Evolutionary conservation across 2,888 invertebrate species (phyloP), one percentile per base, ranked within the genome.

Genomic region (Anagyrus pseudococci): DNA sequence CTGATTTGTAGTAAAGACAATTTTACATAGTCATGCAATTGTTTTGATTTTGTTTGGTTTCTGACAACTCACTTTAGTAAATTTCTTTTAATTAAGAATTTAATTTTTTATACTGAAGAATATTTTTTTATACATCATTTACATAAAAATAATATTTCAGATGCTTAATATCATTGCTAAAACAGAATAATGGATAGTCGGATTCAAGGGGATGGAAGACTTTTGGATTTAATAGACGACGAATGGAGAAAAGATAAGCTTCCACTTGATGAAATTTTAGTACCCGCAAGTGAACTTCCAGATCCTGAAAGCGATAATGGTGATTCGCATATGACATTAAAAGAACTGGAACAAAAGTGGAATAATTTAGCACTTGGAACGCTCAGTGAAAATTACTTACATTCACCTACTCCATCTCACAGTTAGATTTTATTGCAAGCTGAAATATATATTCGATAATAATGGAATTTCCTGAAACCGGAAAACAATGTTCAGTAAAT

Each of bases 291-390:
- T 75, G 96, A 96, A 82, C 83, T 97, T 53, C 94, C 96, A 1
- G 96, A 97, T 83, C 93, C 93, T 0, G 94, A 94, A 79, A 93
- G 94, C 1, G 96, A 97, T 80, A 92, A 92, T 71, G 94, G 93
- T 22, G 96, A 96, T 82, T 91, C 93, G 3, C 92, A 92, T 75
- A 88, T 96, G 77, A 95, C 95, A 0, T 83, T 96, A 7, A 91
- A 91, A 76, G 96, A 97, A 80, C 93, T 92, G 77, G 92, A 93
- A 75, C 88, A 89, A 75, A 80, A 79, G 80, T 85, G 85, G 85
- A 82, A 82, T 43, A 87, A 87, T 74, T 81, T 86, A 57, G 85
- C 85, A 62, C 77, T 87, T 13, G 81, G 82, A 25, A 78, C 81
- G 8, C 77, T 86, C 40, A 84, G 83, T 68, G 85, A 86, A 76